Evolutionary conservation across 2,113 vertebrate species (phyloP).

Genomic region (Oriolus oriolus): DNA sequence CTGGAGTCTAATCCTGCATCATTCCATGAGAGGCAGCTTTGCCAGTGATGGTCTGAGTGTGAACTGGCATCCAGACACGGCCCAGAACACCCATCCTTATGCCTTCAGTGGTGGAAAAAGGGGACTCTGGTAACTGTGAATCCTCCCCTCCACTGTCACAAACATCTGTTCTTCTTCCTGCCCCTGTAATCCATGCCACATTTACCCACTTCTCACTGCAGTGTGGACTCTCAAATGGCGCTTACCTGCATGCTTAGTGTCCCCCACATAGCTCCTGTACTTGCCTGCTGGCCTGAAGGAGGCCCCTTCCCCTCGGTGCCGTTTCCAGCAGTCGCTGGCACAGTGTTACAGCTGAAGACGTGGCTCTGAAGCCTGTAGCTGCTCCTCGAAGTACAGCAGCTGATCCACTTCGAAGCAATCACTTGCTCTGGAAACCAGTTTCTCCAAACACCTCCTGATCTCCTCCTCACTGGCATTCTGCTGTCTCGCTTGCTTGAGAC

Average conservation of each 20-base stretch:
- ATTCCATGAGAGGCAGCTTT: neutral
- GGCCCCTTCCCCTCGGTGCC: neutral
- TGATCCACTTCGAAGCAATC: conserved; percentile 82
- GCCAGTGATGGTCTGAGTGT: neutral
- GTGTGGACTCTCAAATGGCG: neutral
- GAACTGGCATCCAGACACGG: fast-evolving
- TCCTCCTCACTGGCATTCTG: conserved; percentile 61
- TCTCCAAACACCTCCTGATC: conserved; percentile 58
- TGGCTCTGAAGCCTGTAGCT: conserved; percentile 44
- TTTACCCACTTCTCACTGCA: neutral
- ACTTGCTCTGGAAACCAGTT: conserved; percentile 57
- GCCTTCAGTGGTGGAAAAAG: neutral
- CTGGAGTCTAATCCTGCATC: neutral
- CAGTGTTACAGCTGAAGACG: neutral
- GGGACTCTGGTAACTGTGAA: fast-evolving
- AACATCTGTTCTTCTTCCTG: neutral
- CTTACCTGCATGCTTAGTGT: too few relatives aligned
- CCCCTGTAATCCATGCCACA: neutral
- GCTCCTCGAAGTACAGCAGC: conserved; percentile 82
- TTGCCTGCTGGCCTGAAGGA: neutral
- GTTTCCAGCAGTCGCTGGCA: neutral
- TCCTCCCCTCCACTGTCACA: neutral
- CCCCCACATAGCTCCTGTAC: neutral
- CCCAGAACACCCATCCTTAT: neutral
- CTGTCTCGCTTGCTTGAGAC: conserved; percentile 70